Evolutionary conservation across 2,888 invertebrate genomes (phyloP), one percentile per base, ranked within the genome.

Genomic region (Hydrotaea cyrtoneurina): DNA sequence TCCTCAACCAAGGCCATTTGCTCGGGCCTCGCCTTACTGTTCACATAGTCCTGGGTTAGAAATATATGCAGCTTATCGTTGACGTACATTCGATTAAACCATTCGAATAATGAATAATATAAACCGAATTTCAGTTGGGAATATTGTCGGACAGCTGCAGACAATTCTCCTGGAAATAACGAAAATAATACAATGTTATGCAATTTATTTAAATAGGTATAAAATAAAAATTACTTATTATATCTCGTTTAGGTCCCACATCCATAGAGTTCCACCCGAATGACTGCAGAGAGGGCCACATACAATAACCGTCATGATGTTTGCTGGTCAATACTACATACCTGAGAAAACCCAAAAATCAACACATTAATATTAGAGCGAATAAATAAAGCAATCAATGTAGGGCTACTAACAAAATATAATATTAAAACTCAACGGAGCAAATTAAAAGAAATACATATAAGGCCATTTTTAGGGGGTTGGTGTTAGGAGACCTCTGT

Each of bases 201-300:
- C n/a, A n/a, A n/a, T n/a, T n/a, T n/a, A n/a, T n/a, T n/a, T n/a
- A n/a, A n/a, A n/a, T n/a, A n/a, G n/a, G n/a, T n/a, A n/a, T n/a
- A n/a, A n/a, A n/a, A n/a, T 2, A 59, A 26, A 59, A 19, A 53
- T 82, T 80, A 93, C 96, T 95, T 59, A 98, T 94, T 64, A 98
- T 92, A 92, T 98, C 96, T 69, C 94, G 92, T 79, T 95, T 94
- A 0, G 97, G 96, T 0, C 97, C 97, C 73, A 96, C 94, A 87
- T 96, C 97, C 88, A 94, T 92, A 0, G 97, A 93, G 91, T 97
- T 97, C 97, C 97, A 97, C 89, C 96, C 96, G 90, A 95, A 98
- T 0, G 96, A 95, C 75, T 94, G 94, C 86, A 94, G 94, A 0
- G 97, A 96, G n/a, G 97, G 97, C 95, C 97, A 97, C 71, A 97